Evolutionary conservation across 2,888 invertebrate species (phyloP).

Genomic region (Phengaris arion): DNA sequence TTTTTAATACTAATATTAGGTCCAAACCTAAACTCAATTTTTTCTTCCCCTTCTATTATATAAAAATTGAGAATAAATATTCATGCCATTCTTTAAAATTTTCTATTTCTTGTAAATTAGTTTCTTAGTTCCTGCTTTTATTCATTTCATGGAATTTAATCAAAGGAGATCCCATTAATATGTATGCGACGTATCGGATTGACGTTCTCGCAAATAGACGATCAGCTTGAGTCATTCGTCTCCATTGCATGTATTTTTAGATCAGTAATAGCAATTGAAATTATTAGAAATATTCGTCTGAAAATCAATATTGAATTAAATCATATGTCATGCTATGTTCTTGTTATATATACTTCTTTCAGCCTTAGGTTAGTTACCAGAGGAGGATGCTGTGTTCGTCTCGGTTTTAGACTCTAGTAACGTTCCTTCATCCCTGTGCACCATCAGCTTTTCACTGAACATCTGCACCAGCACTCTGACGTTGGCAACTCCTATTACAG

Average conservation of each 20-base stretch:
- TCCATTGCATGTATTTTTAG: conserved; percentile 55
- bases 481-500: too few relatives aligned
- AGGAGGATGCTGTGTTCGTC: too few relatives aligned
- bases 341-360: too few relatives aligned
- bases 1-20: too few relatives aligned
- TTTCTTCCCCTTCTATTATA: background rate
- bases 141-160: conserved; percentile 22
- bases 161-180: conserved; percentile 24
- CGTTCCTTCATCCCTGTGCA: too few relatives aligned
- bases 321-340: too few relatives aligned
- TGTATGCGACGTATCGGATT: conserved; percentile 26
- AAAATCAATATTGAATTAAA: too few relatives aligned
- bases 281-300: background rate
- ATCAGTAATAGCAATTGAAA: conserved; percentile 42
- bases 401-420: too few relatives aligned
- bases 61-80: background rate
- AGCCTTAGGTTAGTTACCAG: too few relatives aligned
- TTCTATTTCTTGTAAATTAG: background rate
- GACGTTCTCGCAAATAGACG: conserved; percentile 30
- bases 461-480: too few relatives aligned
- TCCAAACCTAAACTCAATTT: too few relatives aligned
- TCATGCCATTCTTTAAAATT: background rate
- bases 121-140: background rate
- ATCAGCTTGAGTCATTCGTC: conserved; percentile 54
- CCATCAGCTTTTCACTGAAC: too few relatives aligned